Percentiles rank a stretch among this genome's conserved stretches.
Evolutionary conservation across 2,888 invertebrate species (phyloP).

Genomic region (Diplazon laetatorius): DNA sequence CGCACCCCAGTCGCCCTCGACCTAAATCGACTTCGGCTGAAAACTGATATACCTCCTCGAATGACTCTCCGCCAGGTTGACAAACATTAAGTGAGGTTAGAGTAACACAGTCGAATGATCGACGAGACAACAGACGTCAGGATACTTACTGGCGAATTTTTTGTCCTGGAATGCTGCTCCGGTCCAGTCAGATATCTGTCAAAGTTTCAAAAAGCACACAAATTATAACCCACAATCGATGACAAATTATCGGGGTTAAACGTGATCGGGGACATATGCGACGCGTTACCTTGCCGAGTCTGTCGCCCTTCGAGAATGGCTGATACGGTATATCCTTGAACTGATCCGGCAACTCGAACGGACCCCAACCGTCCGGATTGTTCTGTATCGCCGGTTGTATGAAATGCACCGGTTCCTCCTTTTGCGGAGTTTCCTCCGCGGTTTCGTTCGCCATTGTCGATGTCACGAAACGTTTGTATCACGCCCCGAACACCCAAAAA

Average conservation of each 20-base stretch:
- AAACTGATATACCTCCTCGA: too few relatives aligned
- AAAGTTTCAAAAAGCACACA: conserved; percentile 48
- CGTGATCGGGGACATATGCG: conserved; percentile 49
- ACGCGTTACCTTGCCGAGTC: conserved; percentile 94
- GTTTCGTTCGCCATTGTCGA: conserved; percentile 67
- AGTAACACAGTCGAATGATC: neutral
- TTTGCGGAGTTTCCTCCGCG: conserved; percentile 64
- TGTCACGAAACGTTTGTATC: conserved; percentile 21
- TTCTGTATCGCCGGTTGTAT: conserved; percentile 90
- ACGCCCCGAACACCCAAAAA: conserved; percentile 37
- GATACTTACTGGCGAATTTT: conserved; percentile 92
- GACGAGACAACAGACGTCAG: conserved; percentile 16
- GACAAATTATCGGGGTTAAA: conserved; percentile 1
- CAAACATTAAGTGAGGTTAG: conserved; percentile 61
- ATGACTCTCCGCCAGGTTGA: conserved; percentile 11
- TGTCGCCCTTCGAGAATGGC: conserved; percentile 99
- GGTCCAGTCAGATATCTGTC: conserved; percentile 97
- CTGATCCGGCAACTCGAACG: conserved; percentile 95
- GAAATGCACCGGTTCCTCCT: conserved; percentile 87
- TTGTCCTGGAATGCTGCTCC: conserved; percentile 96
- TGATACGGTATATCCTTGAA: conserved; percentile 99
- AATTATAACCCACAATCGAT: neutral
- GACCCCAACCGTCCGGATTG: conserved; percentile 98
- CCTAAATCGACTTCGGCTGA: too few relatives aligned
- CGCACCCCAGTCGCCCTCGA: too few relatives aligned